Evolutionary conservation across 2,888 invertebrate species (phyloP).

Genomic region (Spodoptera picta): DNA sequence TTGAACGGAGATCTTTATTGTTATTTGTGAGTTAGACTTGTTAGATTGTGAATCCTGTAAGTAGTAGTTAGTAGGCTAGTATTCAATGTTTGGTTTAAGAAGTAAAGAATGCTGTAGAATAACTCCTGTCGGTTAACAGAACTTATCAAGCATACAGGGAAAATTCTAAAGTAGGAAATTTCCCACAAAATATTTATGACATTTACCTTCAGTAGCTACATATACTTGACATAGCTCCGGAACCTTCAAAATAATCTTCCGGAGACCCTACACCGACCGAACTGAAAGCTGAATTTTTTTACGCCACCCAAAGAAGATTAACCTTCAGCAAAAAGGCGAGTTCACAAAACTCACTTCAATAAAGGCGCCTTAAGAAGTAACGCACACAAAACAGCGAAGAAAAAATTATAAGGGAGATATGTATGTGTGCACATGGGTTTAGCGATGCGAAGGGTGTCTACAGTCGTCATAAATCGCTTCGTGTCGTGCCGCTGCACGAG

Average conservation of each 20-base stretch:
- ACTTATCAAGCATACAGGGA: too few relatives aligned
- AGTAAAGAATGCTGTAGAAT: constrained; percentile 18
- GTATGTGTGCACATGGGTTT: constrained; percentile 60
- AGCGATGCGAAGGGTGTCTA: constrained; percentile 65
- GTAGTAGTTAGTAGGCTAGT: constrained; percentile 8
- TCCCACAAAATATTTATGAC: too few relatives aligned
- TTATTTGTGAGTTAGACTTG: constrained; percentile 39
- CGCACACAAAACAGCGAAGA: constrained; percentile 36
- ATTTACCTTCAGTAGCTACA: constrained; percentile 2
- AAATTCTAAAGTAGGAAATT: too few relatives aligned
- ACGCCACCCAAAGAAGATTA: constrained; percentile 4
- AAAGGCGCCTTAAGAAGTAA: constrained; percentile 17
- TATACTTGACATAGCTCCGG: constrained; percentile 4
- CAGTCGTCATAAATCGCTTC: constrained; percentile 73
- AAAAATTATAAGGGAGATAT: constrained; percentile 56
- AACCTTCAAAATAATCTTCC: constrained; percentile 11
- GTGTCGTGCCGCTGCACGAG: constrained; percentile 63
- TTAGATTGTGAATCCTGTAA: constrained; percentile 15
- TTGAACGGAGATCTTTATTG: constrained; percentile 28
- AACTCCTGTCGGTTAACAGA: too few relatives aligned
- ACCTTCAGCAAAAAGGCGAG: constrained; percentile 3
- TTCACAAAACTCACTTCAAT: constrained; percentile 21
- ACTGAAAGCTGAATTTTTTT: constrained; percentile 35
- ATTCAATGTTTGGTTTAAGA: constrained; percentile 25
- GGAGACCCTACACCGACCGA: constrained; percentile 1